phyloP scores from a whole-genome alignment of 2,113 vertebrate species.

The Tychaedon coryphoeus region DNA sequence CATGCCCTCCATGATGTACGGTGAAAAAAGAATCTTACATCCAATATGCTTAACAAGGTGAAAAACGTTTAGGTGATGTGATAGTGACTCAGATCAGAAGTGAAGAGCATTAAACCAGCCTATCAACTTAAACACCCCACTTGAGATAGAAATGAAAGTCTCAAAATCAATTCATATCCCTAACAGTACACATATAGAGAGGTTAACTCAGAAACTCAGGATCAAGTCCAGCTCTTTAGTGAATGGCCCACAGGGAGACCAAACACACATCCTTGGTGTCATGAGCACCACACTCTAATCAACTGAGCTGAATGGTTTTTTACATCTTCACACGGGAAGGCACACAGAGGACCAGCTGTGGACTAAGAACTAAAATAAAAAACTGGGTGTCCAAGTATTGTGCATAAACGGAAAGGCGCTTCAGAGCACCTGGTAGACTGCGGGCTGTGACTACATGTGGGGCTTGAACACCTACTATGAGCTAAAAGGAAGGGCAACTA shows the following conservation, averaged over 20 bases:
- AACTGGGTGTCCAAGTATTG: background rate
- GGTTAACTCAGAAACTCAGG: background rate
- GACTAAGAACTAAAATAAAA: background rate
- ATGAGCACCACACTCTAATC: background rate
- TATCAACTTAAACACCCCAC: background rate
- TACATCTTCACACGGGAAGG: background rate
- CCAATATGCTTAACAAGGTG: background rate
- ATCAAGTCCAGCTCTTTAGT: background rate
- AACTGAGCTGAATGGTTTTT: background rate
- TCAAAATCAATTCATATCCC: background rate
- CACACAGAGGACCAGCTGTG: background rate
- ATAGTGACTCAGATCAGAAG: background rate
- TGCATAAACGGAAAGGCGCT: background rate
- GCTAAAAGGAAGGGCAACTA: background rate
- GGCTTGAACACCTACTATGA: background rate
- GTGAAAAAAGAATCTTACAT: background rate
- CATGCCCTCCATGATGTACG: rapidly evolving
- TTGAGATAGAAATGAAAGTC: background rate
- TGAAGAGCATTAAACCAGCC: background rate
- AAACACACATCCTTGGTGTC: background rate
- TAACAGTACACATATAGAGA: background rate
- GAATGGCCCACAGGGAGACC: background rate
- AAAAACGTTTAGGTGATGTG: background rate
- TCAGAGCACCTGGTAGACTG: background rate
- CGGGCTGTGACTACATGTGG: background rate